Base-by-base conservation (phyloP, 2,888 invertebrate species). In the Cremastinae sp. region DNA sequence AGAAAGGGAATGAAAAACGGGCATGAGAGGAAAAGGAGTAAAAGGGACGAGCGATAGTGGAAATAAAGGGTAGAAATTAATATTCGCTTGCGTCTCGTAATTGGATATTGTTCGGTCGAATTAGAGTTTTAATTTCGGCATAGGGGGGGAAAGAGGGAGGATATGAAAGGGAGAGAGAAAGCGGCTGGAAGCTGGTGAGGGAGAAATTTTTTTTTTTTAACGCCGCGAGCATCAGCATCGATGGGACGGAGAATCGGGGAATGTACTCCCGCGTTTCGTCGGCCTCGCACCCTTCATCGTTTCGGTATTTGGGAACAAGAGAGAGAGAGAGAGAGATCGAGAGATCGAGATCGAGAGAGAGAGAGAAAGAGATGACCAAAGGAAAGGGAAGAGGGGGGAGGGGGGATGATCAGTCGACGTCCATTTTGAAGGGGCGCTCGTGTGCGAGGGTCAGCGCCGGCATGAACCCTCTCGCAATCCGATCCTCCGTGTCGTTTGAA, bases 101-200 rank as follows among this genome's bases (percentile, higher is more conserved):
- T 88, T 88, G 88, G 86, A 88, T 87, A 88, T 88, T 88, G 87
- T 87, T 84, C 84, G 81, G 85, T 84, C 84, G 84, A 87, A 88
- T 88, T 86, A 85, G 86, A 86, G 84, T 86, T 88, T 88, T 88
- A 88, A 88, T 88, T 87, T 86, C 80, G 83, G 85, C 84, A 84
- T n/a, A n/a, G n/a, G 84, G 85, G 84, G 83, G 18, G 82, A 81
- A 72, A 79, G 75, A 75, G 71, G 80, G 78, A 79, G 76, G 79
- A 82, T 83, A 66, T 58, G 51, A 59, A 36, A 36, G 54, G 43
- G 64, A 65, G 62, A 47, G 47, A 61, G 43, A 54, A 53, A 56
- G 16, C 22, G 78, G 74, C 22, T 51, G 68, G 49, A 53, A 49
- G 61, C 68, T 53, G 41, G 22, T 54, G 47, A 62, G 47, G 53